A percentile compares a stretch with the other conserved stretches of the same genome.
Conservation (phyloP, 2,888 invertebrate species). For the Terebella lapidaria region DNA sequence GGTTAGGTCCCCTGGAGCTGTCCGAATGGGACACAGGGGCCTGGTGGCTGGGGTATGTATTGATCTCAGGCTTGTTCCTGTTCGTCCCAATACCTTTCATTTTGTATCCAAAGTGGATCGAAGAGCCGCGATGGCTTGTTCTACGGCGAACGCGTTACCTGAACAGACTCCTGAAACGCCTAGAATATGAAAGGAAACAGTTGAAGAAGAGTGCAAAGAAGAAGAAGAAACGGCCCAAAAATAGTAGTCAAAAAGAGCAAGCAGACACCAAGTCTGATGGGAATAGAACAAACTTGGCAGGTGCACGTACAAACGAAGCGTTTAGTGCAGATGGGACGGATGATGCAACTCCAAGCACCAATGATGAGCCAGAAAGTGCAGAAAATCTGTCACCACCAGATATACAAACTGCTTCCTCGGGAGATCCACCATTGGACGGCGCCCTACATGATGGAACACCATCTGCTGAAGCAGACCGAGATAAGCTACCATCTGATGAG, state of each 20-base stretch:
- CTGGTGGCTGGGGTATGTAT: conserved; percentile 20
- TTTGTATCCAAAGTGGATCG: conserved; percentile 17
- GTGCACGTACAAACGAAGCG: too few species aligned
- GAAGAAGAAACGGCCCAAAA: background rate
- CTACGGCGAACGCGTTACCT: conserved; percentile 5
- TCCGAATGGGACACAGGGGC: conserved; percentile 10
- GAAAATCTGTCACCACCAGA: too few species aligned
- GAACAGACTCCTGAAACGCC: background rate
- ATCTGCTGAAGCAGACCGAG: too few species aligned
- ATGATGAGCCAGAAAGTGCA: too few species aligned
- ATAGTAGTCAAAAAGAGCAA: background rate
- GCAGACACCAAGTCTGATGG: too few species aligned
- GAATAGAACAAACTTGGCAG: too few species aligned
- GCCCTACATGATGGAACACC: too few species aligned
- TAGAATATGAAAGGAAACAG: background rate
- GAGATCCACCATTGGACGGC: too few species aligned
- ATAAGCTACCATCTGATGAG: too few species aligned
- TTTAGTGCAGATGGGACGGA: too few species aligned
- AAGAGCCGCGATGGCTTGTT: conserved; percentile 15
- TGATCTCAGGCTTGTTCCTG: conserved; percentile 10
- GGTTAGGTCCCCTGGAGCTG: background rate
- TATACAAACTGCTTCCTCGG: too few species aligned
- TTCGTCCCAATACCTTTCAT: conserved; percentile 8
- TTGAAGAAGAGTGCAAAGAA: background rate
- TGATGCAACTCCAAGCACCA: too few species aligned